These are phyloP conservation scores for Gorsachius magnificus DNA, from an alignment of 2,797 vertebrate species.

Conservation along the genomic window DNA sequence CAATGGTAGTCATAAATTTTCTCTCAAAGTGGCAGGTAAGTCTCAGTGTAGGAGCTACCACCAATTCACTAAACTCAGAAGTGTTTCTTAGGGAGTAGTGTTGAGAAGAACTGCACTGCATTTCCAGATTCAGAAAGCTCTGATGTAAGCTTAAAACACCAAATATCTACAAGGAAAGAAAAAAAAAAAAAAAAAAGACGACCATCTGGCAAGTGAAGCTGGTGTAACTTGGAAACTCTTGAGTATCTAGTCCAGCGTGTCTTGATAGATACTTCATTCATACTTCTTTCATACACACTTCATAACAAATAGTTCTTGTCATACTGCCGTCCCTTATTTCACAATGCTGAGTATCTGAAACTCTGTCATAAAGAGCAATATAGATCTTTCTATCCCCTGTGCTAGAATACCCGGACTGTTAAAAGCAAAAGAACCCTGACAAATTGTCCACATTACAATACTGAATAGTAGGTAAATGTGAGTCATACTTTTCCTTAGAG, in stretches of 20 bases:
- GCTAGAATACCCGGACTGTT: not conserved
- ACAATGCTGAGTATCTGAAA: not conserved
- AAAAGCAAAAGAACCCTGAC: not conserved
- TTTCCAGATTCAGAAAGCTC: not conserved
- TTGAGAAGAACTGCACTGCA: not conserved
- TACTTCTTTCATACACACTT: not conserved
- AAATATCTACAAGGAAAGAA: not conserved
- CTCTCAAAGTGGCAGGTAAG: not conserved
- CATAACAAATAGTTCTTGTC: not conserved
- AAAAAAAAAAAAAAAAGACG: not conserved
- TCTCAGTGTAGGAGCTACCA: not conserved
- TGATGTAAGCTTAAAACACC: not conserved
- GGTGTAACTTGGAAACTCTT: not conserved
- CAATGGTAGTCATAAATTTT: not conserved
- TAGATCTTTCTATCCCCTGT: not conserved
- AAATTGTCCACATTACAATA: not conserved
- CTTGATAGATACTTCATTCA: not conserved
- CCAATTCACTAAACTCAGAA: not conserved
- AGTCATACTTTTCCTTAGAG: not conserved
- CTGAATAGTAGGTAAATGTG: not conserved
- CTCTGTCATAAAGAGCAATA: not conserved
- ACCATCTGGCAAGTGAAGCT: not conserved
- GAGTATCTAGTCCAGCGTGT: not conserved
- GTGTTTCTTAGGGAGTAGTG: not conserved
- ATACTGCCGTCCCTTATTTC: not conserved